Conservation (phyloP, 2,113 vertebrate genomes). For the Lepisosteus oculatus region DNA sequence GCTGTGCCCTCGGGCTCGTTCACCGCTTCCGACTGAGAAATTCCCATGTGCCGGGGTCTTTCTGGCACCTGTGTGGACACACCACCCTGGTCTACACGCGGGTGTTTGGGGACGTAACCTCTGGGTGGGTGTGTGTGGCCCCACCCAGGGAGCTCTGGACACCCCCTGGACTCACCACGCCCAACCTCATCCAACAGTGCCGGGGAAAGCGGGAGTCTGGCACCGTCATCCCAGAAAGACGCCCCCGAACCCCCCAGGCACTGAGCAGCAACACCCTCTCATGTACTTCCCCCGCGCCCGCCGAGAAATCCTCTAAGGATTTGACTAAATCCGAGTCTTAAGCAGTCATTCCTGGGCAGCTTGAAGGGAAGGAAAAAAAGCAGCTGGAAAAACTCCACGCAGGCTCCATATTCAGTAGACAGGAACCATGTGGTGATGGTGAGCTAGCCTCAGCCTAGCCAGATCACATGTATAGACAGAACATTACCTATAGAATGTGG, state of each 20-base stretch:
- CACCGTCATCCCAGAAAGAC: neutral
- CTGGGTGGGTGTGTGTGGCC: neutral
- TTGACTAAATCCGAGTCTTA: neutral
- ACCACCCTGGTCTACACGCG: constrained; percentile 16
- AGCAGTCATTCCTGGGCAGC: neutral
- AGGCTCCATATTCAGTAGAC: neutral
- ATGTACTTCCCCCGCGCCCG: neutral
- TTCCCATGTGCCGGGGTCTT: constrained; percentile 40
- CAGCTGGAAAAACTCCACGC: neutral
- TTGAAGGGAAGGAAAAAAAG: neutral
- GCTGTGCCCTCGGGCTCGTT: constrained; percentile 36
- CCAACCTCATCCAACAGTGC: neutral
- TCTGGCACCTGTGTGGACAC: constrained; percentile 34
- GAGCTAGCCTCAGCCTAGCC: neutral
- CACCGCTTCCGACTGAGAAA: constrained; percentile 43
- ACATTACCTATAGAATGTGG: too few relatives aligned
- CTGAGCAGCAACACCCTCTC: neutral
- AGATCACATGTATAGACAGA: too few relatives aligned
- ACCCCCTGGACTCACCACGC: constrained; percentile 15
- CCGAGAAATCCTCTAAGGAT: neutral
- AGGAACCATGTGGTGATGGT: neutral
- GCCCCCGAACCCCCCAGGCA: neutral
- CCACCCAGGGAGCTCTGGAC: neutral
- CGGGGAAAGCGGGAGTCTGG: neutral
- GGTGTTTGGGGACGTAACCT: constrained; percentile 22